Evolutionary conservation across 2,888 invertebrate species (phyloP).

Genomic region (Ectropis crepuscularia): DNA sequence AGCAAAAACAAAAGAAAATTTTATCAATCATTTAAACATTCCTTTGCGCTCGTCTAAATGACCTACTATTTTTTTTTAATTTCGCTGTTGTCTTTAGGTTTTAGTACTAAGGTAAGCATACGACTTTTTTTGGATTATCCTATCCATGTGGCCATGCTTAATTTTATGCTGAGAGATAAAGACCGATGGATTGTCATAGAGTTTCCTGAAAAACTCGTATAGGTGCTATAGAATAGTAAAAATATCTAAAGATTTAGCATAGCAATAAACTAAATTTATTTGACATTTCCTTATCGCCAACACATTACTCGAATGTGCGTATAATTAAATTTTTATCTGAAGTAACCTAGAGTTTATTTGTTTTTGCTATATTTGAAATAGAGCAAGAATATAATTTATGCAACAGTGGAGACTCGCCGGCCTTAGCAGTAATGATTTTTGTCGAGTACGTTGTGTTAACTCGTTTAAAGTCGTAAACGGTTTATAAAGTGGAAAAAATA

Average conservation of each 20-base stretch:
- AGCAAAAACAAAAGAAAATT: no score
- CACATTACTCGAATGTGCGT: slow-evolving; percentile 2
- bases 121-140: no score
- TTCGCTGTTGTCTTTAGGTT: no score
- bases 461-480: background rate
- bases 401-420: slow-evolving; percentile 19
- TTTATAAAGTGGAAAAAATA: background rate
- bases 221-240: slow-evolving; percentile 4
- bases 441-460: slow-evolving; percentile 1
- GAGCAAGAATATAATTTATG: slow-evolving; percentile 25
- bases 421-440: slow-evolving; percentile 23
- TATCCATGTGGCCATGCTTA: no score
- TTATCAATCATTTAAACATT: no score
- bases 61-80: no score
- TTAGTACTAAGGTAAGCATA: no score
- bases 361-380: slow-evolving; percentile 22
- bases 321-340: slow-evolving; percentile 22
- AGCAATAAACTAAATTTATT: slow-evolving; percentile 23
- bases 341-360: slow-evolving; percentile 17
- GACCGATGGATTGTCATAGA: background rate
- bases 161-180: no score
- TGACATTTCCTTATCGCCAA: slow-evolving; percentile 41
- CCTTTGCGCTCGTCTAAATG: no score
- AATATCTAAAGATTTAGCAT: slow-evolving; percentile 19
- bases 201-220: background rate